These are phyloP conservation scores for Nyctibius bracteatus DNA, from an alignment of 2,113 vertebrate species.

Conservation along the genomic window DNA sequence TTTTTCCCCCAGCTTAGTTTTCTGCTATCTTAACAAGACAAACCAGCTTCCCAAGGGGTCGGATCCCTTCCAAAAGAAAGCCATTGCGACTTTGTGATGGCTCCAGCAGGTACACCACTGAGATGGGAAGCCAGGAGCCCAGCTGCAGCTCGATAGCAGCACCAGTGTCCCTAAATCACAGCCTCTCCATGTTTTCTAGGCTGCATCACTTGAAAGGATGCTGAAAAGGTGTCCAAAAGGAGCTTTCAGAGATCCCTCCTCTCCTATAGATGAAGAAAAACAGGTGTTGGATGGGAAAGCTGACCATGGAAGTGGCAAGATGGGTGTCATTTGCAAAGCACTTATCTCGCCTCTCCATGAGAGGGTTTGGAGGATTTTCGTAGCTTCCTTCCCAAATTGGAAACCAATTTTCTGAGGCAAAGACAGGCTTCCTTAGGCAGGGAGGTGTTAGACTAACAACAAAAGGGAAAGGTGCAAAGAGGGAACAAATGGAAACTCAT, in stretches of 20 bases:
- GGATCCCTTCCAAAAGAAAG: neutral
- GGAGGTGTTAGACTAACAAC: slow-evolving; percentile 56
- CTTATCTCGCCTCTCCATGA: neutral
- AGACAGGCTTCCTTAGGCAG: neutral
- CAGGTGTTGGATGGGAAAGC: neutral
- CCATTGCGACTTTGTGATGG: neutral
- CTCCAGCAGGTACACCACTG: neutral
- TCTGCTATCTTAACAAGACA: neutral
- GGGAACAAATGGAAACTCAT: slow-evolving; percentile 60
- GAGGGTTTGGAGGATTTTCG: neutral
- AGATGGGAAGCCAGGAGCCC: neutral
- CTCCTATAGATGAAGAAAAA: neutral
- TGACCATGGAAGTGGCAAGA: neutral
- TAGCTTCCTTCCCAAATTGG: neutral
- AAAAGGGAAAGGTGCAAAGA: slow-evolving; percentile 65
- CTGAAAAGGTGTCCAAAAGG: neutral
- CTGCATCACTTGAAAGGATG: neutral
- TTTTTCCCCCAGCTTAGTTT: neutral
- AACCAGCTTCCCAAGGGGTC: neutral
- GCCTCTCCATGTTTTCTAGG: neutral
- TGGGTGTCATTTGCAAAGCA: neutral
- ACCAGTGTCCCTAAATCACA: neutral
- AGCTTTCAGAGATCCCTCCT: neutral
- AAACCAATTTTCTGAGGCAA: slow-evolving; percentile 12
- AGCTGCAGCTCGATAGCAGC: neutral